phyloP scores from a whole-genome alignment of 2,113 vertebrate genomes.

The Poeciliopsis turrubarensis region DNA sequence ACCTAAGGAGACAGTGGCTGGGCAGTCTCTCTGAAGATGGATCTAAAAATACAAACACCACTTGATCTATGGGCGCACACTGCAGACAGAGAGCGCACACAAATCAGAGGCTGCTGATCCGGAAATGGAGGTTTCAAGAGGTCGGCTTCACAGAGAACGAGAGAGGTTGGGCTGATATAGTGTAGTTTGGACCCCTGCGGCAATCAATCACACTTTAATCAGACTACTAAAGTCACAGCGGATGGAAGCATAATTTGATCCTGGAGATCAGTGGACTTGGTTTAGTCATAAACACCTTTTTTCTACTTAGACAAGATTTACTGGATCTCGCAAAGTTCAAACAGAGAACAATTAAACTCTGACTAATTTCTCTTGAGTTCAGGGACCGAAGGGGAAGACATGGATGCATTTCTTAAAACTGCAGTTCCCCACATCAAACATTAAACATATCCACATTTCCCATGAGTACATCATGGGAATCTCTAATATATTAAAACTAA shows the following conservation, averaged over 20 bases:
- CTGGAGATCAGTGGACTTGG: slow-evolving; percentile 26
- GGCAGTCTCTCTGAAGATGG: slow-evolving; percentile 25
- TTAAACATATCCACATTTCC: too few relatives aligned
- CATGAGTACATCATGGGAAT: too few relatives aligned
- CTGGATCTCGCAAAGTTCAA: not conserved
- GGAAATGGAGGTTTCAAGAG: slow-evolving; percentile 65
- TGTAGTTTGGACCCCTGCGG: slow-evolving; percentile 52
- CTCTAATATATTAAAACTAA: too few relatives aligned
- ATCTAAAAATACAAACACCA: slow-evolving; percentile 62
- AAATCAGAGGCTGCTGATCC: slow-evolving; percentile 61
- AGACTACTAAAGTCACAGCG: slow-evolving; percentile 59
- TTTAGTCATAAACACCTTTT: not conserved
- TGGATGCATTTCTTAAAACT: too few relatives aligned
- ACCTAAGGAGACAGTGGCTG: slow-evolving; percentile 37
- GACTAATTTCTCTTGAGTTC: not conserved
- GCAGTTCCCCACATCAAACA: too few relatives aligned
- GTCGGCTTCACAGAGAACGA: slow-evolving; percentile 48
- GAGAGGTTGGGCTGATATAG: slow-evolving; percentile 37
- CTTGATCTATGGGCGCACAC: slow-evolving; percentile 48
- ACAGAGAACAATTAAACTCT: not conserved
- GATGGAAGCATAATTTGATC: slow-evolving; percentile 38
- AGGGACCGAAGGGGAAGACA: not conserved
- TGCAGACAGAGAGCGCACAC: slow-evolving; percentile 33
- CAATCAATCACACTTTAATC: slow-evolving; percentile 63
- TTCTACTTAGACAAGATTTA: not conserved